Evolutionary conservation across 2,113 vertebrate genomes (phyloP).

Genomic region (Tupaia tana): DNA sequence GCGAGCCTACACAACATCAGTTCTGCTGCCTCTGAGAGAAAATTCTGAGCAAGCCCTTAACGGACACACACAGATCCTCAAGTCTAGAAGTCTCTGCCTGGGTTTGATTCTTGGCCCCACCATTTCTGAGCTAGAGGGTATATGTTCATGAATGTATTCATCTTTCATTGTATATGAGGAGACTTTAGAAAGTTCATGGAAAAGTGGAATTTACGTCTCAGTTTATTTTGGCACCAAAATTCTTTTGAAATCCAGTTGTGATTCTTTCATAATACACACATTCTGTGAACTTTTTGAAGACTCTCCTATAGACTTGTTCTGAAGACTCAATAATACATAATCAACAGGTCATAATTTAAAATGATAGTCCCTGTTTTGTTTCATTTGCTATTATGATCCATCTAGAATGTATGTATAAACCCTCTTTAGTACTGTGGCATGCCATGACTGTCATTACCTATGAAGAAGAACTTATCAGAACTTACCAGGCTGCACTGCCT

Average conservation of each 20-base stretch:
- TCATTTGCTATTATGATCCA: neutral
- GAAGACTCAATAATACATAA: neutral
- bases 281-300: too few relatives aligned
- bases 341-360: neutral
- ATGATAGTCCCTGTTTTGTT: neutral
- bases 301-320: neutral
- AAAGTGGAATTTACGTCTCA: too few relatives aligned
- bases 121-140: accelerated
- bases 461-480: neutral
- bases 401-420: neutral
- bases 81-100: neutral
- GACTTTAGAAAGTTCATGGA: too few relatives aligned
- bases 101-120: neutral
- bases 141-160: too few relatives aligned
- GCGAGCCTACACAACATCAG: accelerated
- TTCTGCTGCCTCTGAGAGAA: neutral
- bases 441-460: neutral
- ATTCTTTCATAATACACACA: too few relatives aligned
- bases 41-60: neutral
- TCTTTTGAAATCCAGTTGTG: too few relatives aligned
- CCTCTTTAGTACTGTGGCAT: neutral
- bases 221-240: too few relatives aligned
- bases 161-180: neutral
- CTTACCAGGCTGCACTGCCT: neutral
- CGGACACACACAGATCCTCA: neutral